Percentiles rank a stretch among this genome's conserved stretches.
phyloP scores from a whole-genome alignment of 1,140 invertebrate genomes.

The Aleiodes sp. region DNA sequence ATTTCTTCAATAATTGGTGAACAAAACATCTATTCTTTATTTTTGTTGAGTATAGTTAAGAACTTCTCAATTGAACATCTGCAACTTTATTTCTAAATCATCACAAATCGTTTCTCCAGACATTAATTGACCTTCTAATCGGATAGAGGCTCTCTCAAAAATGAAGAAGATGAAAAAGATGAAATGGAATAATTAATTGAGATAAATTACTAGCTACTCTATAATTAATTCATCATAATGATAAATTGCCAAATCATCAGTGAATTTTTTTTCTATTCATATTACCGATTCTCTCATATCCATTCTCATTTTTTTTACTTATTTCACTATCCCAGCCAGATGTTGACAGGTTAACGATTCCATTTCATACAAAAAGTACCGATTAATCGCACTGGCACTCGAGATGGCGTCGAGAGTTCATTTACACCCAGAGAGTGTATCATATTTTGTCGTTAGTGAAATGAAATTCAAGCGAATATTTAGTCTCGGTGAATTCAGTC shows the following conservation, averaged over 20 bases:
- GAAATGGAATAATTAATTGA: conserved; percentile 7
- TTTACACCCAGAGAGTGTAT: not conserved
- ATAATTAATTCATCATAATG: not conserved
- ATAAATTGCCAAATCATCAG: not conserved
- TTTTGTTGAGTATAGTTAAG: not conserved
- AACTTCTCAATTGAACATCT: conserved; percentile 3
- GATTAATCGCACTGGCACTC: conserved; percentile 7
- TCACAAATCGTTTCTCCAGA: conserved; percentile 23
- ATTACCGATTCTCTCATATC: no score
- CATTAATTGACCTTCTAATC: conserved; percentile 27
- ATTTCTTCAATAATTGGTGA: no score
- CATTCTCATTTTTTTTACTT: not conserved
- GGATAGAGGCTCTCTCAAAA: not conserved
- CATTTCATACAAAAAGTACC: not conserved
- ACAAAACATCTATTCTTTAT: no score
- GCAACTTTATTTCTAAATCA: not conserved
- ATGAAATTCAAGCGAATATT: conserved; percentile 1
- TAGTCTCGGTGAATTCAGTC: not conserved
- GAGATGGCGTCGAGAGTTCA: not conserved
- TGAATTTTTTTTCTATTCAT: conserved; percentile 4
- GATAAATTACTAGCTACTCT: not conserved
- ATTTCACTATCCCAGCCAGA: not conserved
- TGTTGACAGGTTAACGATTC: conserved; percentile 9
- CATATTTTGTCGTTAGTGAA: not conserved
- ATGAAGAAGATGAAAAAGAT: no score